phyloP scores from a whole-genome alignment of 2,888 invertebrate species.

The Iselma pallidipennis region DNA sequence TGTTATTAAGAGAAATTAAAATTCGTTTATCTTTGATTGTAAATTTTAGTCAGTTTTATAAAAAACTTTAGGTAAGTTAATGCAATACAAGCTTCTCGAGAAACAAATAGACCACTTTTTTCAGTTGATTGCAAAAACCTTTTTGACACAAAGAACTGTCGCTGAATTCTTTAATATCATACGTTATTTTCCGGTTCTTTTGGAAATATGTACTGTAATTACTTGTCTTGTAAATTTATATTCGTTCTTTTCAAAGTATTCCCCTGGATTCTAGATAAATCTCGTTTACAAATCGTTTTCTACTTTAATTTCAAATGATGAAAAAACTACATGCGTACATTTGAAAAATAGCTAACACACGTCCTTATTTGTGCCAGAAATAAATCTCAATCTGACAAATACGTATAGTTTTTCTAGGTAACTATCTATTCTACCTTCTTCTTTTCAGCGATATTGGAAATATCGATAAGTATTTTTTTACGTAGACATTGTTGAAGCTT shows the following conservation, averaged over 20 bases:
- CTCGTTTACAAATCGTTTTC: background rate
- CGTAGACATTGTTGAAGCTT: background rate
- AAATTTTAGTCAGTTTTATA: too few species aligned
- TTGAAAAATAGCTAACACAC: background rate
- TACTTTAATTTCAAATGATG: background rate
- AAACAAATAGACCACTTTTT: conserved; percentile 2
- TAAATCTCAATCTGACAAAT: background rate
- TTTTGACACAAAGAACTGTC: background rate
- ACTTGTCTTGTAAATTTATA: background rate
- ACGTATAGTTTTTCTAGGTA: background rate
- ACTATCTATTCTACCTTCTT: background rate
- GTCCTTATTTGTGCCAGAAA: background rate
- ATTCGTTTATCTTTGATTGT: too few species aligned
- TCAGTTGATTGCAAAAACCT: conserved; percentile 1
- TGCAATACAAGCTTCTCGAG: too few species aligned
- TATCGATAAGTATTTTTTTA: background rate
- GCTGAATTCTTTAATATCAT: background rate
- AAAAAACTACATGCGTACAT: background rate
- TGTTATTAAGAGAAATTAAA: too few species aligned
- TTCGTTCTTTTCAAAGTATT: background rate
- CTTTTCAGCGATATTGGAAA: background rate
- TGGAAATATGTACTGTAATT: background rate
- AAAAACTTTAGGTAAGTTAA: too few species aligned
- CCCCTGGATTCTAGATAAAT: background rate
- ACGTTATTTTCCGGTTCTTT: too few species aligned